Percentiles rank a stretch among this genome's conserved stretches.
Conservation (phyloP, 1,140 invertebrate species). For the Acromyrmex charruanus region DNA sequence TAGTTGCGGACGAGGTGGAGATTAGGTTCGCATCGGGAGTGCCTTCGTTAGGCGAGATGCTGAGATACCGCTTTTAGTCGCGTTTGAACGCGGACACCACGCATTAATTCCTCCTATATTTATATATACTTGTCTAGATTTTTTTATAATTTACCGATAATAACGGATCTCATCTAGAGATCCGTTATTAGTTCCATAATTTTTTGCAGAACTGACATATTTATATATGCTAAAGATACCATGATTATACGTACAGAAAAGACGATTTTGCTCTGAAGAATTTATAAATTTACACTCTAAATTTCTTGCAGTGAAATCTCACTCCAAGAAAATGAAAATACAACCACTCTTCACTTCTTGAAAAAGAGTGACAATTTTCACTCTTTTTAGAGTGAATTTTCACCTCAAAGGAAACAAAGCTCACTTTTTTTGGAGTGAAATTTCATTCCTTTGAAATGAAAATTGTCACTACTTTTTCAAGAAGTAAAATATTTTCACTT, state of each 20-base stretch:
- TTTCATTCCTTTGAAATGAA: no score
- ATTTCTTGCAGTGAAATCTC: no score
- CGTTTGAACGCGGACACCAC: constrained; percentile 35
- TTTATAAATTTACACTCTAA: no score
- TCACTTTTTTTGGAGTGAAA: no score
- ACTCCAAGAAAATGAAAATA: no score
- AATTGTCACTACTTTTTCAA: no score
- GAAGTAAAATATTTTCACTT: no score
- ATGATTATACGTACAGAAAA: not conserved
- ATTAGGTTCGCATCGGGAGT: constrained; percentile 51
- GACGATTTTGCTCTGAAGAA: no score
- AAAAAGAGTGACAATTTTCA: no score
- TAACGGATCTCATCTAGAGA: not conserved
- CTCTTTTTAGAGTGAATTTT: no score
- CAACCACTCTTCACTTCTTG: no score
- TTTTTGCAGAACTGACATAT: not conserved
- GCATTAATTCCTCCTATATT: not conserved
- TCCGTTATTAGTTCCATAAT: not conserved
- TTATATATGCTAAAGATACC: not conserved
- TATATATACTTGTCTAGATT: not conserved
- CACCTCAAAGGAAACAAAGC: no score
- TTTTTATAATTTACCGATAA: not conserved
- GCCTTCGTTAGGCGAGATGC: constrained; percentile 65
- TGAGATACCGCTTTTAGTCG: constrained; percentile 61
- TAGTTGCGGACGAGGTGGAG: constrained; percentile 59